Evolutionary conservation across 2,797 vertebrate genomes (phyloP).

Genomic region (Denticeps clupeoides): DNA sequence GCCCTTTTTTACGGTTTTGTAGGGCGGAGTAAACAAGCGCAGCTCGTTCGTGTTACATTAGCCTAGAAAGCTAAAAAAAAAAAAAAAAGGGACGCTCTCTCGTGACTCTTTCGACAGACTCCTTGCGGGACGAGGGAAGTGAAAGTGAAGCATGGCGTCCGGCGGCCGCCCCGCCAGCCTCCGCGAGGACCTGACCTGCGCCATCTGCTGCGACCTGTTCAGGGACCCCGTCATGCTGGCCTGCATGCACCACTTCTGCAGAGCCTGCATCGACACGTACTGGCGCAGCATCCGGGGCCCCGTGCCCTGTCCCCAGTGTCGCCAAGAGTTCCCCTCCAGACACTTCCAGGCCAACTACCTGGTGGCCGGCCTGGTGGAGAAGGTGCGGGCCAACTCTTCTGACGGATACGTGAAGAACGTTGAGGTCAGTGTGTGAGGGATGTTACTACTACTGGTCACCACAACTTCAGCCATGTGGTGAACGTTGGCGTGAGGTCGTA

Average conservation of each 20-base stretch:
- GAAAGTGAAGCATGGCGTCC: conserved; percentile 19
- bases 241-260: conserved; percentile 84
- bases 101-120: background rate
- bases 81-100: too few relatives aligned
- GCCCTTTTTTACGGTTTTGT: too few relatives aligned
- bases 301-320: conserved; percentile 69
- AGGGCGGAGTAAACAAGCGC: too few relatives aligned
- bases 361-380: conserved; percentile 73
- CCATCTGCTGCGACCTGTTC: conserved; percentile 78
- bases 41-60: too few relatives aligned
- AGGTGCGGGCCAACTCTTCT: conserved; percentile 54
- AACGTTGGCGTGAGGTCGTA: too few relatives aligned
- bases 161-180: conserved; percentile 45
- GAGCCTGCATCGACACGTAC: conserved; percentile 66
- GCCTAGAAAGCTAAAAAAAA: too few relatives aligned
- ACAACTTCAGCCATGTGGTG: too few relatives aligned
- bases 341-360: conserved; percentile 70
- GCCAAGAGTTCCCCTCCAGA: conserved; percentile 55
- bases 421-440: conserved; percentile 50
- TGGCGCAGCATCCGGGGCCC: conserved; percentile 52
- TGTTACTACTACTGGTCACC: too few relatives aligned
- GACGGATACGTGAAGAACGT: conserved; percentile 39
- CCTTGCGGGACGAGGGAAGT: conserved; percentile 15
- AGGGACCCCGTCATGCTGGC: conserved; percentile 73
- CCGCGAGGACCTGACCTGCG: conserved; percentile 75